These are phyloP conservation scores for Threskiornis aethiopicus DNA, from an alignment of 2,797 vertebrate species.

Conservation along the genomic window DNA sequence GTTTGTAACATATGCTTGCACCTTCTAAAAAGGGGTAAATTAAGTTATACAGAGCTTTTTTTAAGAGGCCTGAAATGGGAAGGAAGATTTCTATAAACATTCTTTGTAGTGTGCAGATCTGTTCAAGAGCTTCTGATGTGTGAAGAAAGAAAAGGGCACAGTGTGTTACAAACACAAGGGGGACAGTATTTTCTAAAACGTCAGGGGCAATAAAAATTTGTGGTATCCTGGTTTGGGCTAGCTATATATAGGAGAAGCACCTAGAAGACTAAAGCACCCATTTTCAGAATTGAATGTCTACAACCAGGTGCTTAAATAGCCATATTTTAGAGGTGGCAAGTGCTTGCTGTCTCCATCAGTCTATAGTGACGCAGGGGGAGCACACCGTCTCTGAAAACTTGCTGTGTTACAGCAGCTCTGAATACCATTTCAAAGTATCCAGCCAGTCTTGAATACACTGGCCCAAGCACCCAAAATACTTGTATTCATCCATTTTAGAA, in stretches of 20 bases:
- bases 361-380: neutral
- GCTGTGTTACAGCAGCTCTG: neutral
- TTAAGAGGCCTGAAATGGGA: neutral
- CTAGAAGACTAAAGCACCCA: neutral
- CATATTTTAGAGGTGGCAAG: neutral
- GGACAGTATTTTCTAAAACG: constrained; percentile 17
- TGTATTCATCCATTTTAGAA: neutral
- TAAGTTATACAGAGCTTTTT: neutral
- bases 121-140: neutral
- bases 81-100: neutral
- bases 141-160: neutral
- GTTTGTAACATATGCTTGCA: neutral
- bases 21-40: neutral
- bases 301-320: neutral
- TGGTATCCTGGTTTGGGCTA: neutral
- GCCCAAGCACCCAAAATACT: neutral
- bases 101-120: neutral
- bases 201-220: neutral
- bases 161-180: neutral
- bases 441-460: neutral
- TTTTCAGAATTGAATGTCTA: neutral
- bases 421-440: neutral
- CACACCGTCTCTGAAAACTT: neutral
- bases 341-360: neutral
- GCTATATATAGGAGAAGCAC: neutral